Conservation (phyloP, 2,797 vertebrate species). For the Champsocephalus esox region DNA sequence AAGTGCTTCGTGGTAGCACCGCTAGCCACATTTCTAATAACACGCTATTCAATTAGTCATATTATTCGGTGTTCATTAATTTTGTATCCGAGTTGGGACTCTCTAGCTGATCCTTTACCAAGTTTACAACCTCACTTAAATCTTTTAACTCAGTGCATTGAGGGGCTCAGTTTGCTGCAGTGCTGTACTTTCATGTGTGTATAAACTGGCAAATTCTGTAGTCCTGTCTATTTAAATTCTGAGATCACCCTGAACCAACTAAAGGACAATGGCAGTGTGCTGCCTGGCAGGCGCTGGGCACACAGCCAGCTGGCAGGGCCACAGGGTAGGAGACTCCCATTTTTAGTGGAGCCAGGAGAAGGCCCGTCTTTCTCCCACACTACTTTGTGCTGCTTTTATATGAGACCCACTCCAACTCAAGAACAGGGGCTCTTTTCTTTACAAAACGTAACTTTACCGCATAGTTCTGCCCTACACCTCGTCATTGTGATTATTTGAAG, state of each 20-base stretch:
- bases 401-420: slow-evolving; percentile 16
- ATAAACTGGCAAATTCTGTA: slow-evolving; percentile 59
- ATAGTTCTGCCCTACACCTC: slow-evolving; percentile 30
- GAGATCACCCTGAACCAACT: slow-evolving; percentile 80
- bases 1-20: slow-evolving; percentile 25
- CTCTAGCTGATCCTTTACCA: neutral
- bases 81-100: slow-evolving; percentile 15
- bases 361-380: slow-evolving; percentile 43
- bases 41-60: slow-evolving; percentile 17
- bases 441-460: neutral
- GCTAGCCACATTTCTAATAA: slow-evolving; percentile 29
- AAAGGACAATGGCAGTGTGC: slow-evolving; percentile 81
- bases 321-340: slow-evolving; percentile 68
- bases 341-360: slow-evolving; percentile 62
- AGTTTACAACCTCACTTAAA: slow-evolving; percentile 35
- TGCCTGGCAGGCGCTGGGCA: slow-evolving; percentile 79
- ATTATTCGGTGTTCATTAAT: slow-evolving; percentile 38
- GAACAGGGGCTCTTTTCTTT: slow-evolving; percentile 45
- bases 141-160: slow-evolving; percentile 26
- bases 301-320: slow-evolving; percentile 76
- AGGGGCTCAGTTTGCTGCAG: slow-evolving; percentile 18
- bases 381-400: slow-evolving; percentile 31
- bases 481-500: slow-evolving; percentile 47
- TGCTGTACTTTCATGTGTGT: slow-evolving; percentile 54
- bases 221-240: slow-evolving; percentile 77